Conservation (phyloP, 2,888 invertebrate species). For the Onthophagus sagittarius region DNA sequence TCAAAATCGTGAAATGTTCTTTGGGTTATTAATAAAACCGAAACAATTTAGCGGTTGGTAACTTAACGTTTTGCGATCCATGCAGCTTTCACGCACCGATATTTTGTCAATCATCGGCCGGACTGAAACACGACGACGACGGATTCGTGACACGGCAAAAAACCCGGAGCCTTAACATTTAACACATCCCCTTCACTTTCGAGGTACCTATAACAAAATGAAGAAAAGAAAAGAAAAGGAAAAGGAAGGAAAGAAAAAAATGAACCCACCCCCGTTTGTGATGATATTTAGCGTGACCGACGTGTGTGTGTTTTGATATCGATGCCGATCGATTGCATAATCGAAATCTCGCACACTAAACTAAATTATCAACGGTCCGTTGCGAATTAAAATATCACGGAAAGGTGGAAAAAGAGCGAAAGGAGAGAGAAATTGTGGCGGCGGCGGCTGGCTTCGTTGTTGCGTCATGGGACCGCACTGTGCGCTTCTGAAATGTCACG, state of each 20-base stretch:
- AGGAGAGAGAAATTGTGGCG: constrained; percentile 29
- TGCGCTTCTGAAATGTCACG: constrained; percentile 32
- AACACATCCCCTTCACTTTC: constrained; percentile 21
- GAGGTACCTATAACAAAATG: background rate
- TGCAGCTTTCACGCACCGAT: background rate
- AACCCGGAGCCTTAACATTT: constrained; percentile 21
- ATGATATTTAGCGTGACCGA: background rate
- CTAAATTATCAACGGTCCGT: constrained; percentile 19
- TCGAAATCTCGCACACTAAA: constrained; percentile 20
- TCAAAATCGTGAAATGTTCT: background rate
- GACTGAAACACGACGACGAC: background rate
- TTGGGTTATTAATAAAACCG: background rate
- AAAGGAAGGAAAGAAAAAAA: background rate
- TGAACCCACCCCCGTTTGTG: constrained; percentile 8
- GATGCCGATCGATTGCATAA: constrained; percentile 12
- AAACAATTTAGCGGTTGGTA: background rate
- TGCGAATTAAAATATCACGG: constrained; percentile 32
- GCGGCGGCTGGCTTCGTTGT: constrained; percentile 20
- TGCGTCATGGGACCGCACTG: constrained; percentile 23
- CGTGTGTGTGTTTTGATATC: background rate
- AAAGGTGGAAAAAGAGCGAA: constrained; percentile 25
- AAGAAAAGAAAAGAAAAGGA: background rate
- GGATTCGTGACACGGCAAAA: background rate
- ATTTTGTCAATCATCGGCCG: background rate
- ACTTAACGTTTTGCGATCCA: background rate